Evolutionary conservation across 2,888 invertebrate species (phyloP), one percentile per base, ranked within the genome.

Genomic region (Phania funesta): DNA sequence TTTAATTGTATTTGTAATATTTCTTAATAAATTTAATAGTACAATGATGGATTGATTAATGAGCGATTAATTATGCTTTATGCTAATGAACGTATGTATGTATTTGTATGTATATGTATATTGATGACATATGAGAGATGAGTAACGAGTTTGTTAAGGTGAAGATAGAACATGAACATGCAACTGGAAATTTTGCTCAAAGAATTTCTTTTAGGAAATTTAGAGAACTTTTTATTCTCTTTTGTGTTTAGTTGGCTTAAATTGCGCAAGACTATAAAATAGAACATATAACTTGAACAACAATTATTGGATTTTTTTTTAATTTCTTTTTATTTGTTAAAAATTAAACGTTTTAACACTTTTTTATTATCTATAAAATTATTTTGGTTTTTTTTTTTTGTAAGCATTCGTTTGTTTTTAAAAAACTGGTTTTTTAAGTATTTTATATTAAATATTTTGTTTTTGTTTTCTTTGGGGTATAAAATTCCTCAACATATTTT

Each of bases 401-500:
- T 50, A 71, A 71, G 67, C 73, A 76, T 77, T 76, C 32, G 71
- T 76, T 65, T 71, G 35, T 76, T 58, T 70, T 52, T 64, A 76
- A 71, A 80, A 76, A 32, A 65, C 6, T 62, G 29, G 46, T 54
- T 26, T 50, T 62, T 38, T 26, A 8, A 38, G 13, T 46, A 46
- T 75, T 68, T 56, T 56, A 44, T 62, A 44, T 38, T 70, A 62
- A 60, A 18, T 74, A 50, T 32, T 58, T 74, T 58, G 50, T 9
- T 38, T 38, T 44, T 18, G 6, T 68, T 50, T 52, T 32, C 20
- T 32, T 9, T 20, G 70, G 16, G 7, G 50, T 54, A 68, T 52
- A 75, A 81, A 81, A 79, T 80, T 82, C 80, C 82, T 80, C 76
- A 84, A 82, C 81, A 71, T 73, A 44, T 78, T 58, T 68, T 54